phyloP scores from a whole-genome alignment of 1,140 invertebrate species.

The Spodoptera frugiperda region DNA sequence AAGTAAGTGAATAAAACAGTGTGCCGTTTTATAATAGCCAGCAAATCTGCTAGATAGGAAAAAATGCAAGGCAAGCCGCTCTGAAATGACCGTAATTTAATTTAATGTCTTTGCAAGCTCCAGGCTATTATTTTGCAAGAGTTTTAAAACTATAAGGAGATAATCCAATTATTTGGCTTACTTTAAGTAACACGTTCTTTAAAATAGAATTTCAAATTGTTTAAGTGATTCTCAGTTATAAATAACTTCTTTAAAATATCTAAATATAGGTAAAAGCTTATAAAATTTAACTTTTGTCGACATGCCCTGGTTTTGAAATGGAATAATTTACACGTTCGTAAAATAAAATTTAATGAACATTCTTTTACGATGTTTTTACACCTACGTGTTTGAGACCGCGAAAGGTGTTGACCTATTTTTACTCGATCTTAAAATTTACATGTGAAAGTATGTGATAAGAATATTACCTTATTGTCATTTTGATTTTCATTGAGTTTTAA shows the following conservation, averaged over 20 bases:
- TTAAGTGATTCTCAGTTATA: too few species aligned
- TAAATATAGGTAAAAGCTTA: too few species aligned
- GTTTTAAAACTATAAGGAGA: slow-evolving; percentile 5
- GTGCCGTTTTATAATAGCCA: slow-evolving; percentile 14
- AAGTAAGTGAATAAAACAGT: slow-evolving; percentile 1
- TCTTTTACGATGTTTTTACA: slow-evolving; percentile 12
- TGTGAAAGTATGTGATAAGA: neutral
- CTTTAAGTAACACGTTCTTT: too few species aligned
- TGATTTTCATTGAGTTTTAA: neutral
- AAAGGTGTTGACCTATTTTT: slow-evolving; percentile 11
- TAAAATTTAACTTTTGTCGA: neutral
- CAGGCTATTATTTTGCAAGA: neutral
- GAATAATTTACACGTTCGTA: slow-evolving; percentile 5
- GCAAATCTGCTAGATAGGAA: slow-evolving; percentile 18
- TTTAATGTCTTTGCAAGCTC: slow-evolving; percentile 7
- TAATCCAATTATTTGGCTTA: neutral
- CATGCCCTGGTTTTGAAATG: neutral
- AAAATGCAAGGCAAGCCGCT: slow-evolving; percentile 14
- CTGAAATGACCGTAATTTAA: slow-evolving; percentile 19
- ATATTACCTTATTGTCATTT: neutral
- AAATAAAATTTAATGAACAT: slow-evolving; percentile 12
- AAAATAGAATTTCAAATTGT: too few species aligned
- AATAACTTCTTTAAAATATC: too few species aligned
- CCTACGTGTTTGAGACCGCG: neutral
- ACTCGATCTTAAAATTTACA: neutral